Evolutionary conservation across 2,113 vertebrate genomes (phyloP), one percentile per base, ranked within the genome.

Genomic region (Lophochroa leadbeateri): DNA sequence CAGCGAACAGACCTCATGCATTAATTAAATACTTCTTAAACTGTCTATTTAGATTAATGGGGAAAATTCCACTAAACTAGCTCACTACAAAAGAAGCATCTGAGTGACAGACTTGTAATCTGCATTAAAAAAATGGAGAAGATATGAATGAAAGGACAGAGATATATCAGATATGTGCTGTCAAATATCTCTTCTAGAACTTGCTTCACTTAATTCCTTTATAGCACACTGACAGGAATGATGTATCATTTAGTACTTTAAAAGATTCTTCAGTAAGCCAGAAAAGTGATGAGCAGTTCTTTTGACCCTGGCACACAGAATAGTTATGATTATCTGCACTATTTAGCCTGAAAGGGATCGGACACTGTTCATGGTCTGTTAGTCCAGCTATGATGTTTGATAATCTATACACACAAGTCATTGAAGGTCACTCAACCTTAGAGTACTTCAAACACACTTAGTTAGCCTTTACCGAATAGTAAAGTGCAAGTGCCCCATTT

Each of bases 291-390:
- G 96, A 98, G 86, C 37, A 44, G 80, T 49, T 98, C 92, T 97
- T 97, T 97, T 97, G 96, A 98, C 97, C 97, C 95, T 95, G 64
- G 78, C 63, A 93, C 78, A 78, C 92, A 94, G 93, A 97, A 98
- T 97, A 98, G 97, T 98, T 97, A 97, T 97, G 93, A 98, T 98
- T 98, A 98, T 97, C 95, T 97, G 94, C 92, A 96, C 97, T 98
- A 96, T 97, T 97, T 98, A 97, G 82, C 95, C 96, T 95, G 91
- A 97, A 98, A 98, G 93, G 92, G 97, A 95, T 97, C 13, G 64
- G 92, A 93, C 88, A 88, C 65, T 74, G 33, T 95, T 98, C 97
- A 96, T 74, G 95, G 95, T 97, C 96, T 97, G 96, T 97, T 98
- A 97, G 91, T 81, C 97, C 91, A 96, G 90, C 86, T 92, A 52